phyloP scores from a whole-genome alignment of 2,888 invertebrate species.

The Brenthis daphne region DNA sequence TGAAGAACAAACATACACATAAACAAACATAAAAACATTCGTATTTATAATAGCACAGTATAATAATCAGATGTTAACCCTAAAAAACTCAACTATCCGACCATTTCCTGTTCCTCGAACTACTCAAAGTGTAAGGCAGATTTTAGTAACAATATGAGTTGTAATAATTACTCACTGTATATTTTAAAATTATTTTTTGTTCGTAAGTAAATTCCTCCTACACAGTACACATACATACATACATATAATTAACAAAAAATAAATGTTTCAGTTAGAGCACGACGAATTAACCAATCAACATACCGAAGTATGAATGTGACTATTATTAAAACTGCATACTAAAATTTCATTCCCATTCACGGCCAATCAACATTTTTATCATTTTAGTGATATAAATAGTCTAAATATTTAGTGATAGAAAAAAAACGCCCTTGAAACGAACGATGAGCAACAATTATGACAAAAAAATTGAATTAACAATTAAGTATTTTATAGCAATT shows the following conservation, averaged over 20 bases:
- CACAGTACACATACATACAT: too few species aligned
- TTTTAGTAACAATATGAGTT: too few species aligned
- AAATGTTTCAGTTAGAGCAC: conserved; percentile 5
- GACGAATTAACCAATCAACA: conserved; percentile 15
- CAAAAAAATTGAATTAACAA: background rate
- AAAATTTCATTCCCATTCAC: background rate
- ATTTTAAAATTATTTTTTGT: too few species aligned
- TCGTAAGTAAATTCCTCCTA: too few species aligned
- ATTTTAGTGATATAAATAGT: background rate
- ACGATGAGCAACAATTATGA: background rate
- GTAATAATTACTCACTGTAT: too few species aligned
- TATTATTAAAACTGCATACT: conserved; percentile 5
- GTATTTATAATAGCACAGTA: too few species aligned
- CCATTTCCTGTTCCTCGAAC: too few species aligned
- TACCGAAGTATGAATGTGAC: conserved; percentile 2
- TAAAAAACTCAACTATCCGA: too few species aligned
- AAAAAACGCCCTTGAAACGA: conserved; percentile 3
- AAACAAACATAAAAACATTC: too few species aligned
- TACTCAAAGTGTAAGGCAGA: too few species aligned
- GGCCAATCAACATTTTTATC: conserved; percentile 4
- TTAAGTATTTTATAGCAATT: background rate
- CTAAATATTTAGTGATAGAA: background rate
- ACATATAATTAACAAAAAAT: background rate
- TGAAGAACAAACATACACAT: too few species aligned
- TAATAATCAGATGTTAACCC: too few species aligned